Evolutionary conservation across 2,888 invertebrate genomes (phyloP).

Genomic region (Liopterus haemorrhoidalis): DNA sequence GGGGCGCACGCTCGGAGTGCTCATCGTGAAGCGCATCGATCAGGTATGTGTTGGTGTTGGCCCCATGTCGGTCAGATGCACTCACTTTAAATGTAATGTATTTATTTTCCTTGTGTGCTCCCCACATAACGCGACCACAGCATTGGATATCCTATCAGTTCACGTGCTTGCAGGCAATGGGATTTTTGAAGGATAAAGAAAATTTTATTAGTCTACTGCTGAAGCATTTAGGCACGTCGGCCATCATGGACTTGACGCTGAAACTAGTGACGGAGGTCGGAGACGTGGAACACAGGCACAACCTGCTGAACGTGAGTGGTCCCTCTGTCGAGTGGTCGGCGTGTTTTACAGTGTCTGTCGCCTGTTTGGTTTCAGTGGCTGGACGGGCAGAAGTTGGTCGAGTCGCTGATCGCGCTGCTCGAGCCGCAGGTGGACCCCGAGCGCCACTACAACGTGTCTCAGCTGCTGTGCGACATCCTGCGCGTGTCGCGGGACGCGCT

Average conservation of each 20-base stretch:
- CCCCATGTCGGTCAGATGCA: too few species aligned
- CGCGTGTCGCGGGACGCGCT: constrained; percentile 57
- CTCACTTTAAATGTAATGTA: too few species aligned
- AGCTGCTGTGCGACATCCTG: constrained; percentile 82
- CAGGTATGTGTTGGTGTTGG: constrained; percentile 53
- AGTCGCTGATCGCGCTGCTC: constrained; percentile 64
- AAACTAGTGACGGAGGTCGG: constrained; percentile 80
- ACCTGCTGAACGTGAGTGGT: constrained; percentile 60
- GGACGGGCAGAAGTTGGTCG: constrained; percentile 79
- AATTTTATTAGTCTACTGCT: constrained; percentile 83
- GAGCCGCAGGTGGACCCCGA: constrained; percentile 63
- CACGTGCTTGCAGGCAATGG: constrained; percentile 85
- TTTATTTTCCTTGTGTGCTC: constrained; percentile 22
- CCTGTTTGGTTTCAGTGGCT: constrained; percentile 85
- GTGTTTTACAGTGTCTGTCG: too few species aligned
- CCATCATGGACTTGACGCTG: constrained; percentile 86
- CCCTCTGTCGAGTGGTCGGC: constrained; percentile 6
- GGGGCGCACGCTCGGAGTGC: constrained; percentile 87
- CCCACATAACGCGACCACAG: too few species aligned
- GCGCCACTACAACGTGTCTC: constrained; percentile 80
- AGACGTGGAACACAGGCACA: constrained; percentile 64
- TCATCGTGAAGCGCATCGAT: constrained; percentile 81
- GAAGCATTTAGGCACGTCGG: constrained; percentile 87
- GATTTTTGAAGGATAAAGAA: constrained; percentile 81
- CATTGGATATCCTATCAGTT: constrained; percentile 91